Percentiles rank a stretch among this genome's conserved stretches.
phyloP scores from a whole-genome alignment of 2,797 vertebrate species.

The Paguma larvata region DNA sequence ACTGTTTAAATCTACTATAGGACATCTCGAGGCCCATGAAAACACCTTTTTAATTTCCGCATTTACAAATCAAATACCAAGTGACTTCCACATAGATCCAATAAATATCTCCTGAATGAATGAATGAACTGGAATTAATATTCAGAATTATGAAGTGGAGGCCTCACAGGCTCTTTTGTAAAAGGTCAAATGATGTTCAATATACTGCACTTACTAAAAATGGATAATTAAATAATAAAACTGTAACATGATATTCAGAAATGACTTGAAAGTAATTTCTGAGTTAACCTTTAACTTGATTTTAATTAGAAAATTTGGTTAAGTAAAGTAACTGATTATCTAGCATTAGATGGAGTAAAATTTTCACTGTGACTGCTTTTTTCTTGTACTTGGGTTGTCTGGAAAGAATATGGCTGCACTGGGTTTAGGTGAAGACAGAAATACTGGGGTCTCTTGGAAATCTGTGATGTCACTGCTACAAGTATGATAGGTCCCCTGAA shows the following conservation, averaged over 20 bases:
- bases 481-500: neutral
- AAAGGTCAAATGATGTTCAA: conserved; percentile 68
- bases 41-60: conserved; percentile 7
- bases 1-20: neutral
- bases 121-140: conserved; percentile 60
- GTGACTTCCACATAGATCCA: neutral
- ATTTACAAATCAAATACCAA: neutral
- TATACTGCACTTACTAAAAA: conserved; percentile 64
- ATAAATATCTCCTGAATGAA: conserved; percentile 1
- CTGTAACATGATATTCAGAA: conserved; percentile 34
- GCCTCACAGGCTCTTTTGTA: neutral
- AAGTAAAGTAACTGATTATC: conserved; percentile 34
- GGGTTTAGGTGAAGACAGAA: neutral
- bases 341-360: neutral
- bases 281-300: conserved; percentile 63
- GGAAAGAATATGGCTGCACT: neutral
- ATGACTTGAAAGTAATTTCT: conserved; percentile 62
- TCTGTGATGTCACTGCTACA: neutral
- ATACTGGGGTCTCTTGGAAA: neutral
- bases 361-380: neutral
- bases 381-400: neutral
- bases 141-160: conserved; percentile 43
- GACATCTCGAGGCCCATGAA: neutral
- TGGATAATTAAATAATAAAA: conserved; percentile 68
- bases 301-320: conserved; percentile 66